Conservation (phyloP, 2,888 invertebrate genomes). For the Drosophila kokeensis region DNA sequence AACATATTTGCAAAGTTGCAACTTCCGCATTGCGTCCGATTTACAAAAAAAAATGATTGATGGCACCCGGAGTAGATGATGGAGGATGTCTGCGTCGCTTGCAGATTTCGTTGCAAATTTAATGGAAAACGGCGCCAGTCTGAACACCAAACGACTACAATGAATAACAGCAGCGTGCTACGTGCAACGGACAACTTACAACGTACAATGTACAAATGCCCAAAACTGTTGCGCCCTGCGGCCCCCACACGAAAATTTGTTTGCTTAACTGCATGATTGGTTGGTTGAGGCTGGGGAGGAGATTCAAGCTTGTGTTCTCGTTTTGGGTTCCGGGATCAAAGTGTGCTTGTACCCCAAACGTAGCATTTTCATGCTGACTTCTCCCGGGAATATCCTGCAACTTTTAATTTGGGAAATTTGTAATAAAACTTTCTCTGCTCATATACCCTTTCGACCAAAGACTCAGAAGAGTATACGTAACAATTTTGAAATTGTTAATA, state of each 20-base stretch:
- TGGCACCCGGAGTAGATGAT: not conserved
- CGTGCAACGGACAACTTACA: slow-evolving; percentile 7
- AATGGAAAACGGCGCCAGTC: slow-evolving; percentile 54
- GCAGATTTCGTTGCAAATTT: slow-evolving; percentile 40
- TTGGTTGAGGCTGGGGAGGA: slow-evolving; percentile 5
- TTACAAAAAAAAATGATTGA: slow-evolving; percentile 22
- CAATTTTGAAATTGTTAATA: not conserved
- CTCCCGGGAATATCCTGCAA: slow-evolving; percentile 38
- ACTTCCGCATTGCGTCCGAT: slow-evolving; percentile 9
- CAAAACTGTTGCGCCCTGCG: slow-evolving; percentile 15
- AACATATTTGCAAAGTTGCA: slow-evolving; percentile 45
- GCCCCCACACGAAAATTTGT: slow-evolving; percentile 31
- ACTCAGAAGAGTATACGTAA: not conserved
- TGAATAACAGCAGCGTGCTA: slow-evolving; percentile 18
- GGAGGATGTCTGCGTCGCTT: not conserved
- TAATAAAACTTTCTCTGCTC: slow-evolving; percentile 57
- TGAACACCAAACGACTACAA: slow-evolving; percentile 29
- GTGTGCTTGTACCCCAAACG: slow-evolving; percentile 13
- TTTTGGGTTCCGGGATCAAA: slow-evolving; percentile 10
- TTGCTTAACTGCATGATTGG: slow-evolving; percentile 58
- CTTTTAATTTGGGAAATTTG: slow-evolving; percentile 78
- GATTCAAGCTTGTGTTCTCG: not conserved
- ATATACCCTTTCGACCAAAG: slow-evolving; percentile 33
- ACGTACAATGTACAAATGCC: not conserved
- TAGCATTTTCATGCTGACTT: slow-evolving; percentile 27